These are phyloP conservation scores for Suncus etruscus DNA, from an alignment of 2,113 vertebrate species.

Conservation along the genomic window DNA sequence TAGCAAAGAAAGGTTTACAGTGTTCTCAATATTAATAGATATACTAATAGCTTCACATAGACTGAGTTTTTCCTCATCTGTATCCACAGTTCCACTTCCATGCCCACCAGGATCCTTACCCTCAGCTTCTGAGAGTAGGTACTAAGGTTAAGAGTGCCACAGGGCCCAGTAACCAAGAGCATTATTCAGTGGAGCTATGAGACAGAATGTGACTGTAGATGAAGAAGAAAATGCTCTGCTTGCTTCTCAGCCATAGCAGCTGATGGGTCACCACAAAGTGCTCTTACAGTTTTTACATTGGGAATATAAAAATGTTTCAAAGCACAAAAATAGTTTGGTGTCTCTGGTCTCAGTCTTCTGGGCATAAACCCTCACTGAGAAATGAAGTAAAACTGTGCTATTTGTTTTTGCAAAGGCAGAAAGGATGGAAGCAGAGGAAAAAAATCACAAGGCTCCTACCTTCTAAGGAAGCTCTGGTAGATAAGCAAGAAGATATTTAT, in stretches of 20 bases:
- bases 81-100: background rate
- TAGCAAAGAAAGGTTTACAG: conserved; percentile 68
- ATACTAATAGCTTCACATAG: background rate
- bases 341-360: background rate
- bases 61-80: background rate
- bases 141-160: too few relatives aligned
- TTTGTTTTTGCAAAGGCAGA: background rate
- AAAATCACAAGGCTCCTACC: background rate
- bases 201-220: background rate
- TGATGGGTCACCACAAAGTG: background rate
- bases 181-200: background rate
- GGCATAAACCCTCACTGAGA: background rate
- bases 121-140: background rate
- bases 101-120: background rate
- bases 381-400: background rate
- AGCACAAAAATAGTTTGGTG: background rate
- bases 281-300: background rate
- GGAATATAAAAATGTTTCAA: background rate
- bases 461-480: background rate
- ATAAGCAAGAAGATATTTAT: background rate
- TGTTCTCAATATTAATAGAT: conserved; percentile 52
- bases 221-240: background rate
- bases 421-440: background rate
- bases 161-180: rapidly evolving
- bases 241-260: background rate